Evolutionary conservation across 2,113 vertebrate genomes (phyloP).

Genomic region (Empidonax alnorum): DNA sequence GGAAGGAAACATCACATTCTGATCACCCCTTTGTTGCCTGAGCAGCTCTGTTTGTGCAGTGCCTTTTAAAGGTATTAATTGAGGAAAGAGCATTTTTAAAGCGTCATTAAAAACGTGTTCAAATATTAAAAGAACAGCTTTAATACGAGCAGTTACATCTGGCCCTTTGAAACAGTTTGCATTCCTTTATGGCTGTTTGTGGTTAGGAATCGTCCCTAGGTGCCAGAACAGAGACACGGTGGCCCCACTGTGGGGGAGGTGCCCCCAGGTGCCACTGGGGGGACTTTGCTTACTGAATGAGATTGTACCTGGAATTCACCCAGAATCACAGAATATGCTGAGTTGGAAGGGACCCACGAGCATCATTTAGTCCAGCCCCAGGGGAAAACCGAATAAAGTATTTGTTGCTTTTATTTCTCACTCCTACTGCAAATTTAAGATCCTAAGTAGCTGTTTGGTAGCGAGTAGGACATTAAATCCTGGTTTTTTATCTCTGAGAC

Average conservation of each 20-base stretch:
- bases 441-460: background rate
- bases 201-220: background rate
- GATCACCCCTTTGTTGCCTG: background rate
- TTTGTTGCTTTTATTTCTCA: background rate
- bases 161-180: background rate
- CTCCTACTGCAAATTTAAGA: accelerated
- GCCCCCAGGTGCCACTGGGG: background rate
- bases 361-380: background rate
- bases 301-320: background rate
- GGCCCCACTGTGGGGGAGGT: background rate
- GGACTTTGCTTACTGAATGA: background rate
- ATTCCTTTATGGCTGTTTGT: background rate
- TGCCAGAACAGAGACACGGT: accelerated
- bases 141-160: background rate
- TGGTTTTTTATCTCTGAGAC: accelerated
- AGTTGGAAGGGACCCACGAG: background rate
- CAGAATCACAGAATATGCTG: background rate
- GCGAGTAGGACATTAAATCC: background rate
- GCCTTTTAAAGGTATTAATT: background rate
- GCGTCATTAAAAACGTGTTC: background rate
- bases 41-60: background rate
- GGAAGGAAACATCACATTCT: background rate
- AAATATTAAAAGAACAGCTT: background rate
- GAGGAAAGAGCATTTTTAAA: background rate
- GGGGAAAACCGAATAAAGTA: accelerated